Evolutionary conservation across 2,113 vertebrate genomes (phyloP).

Genomic region (Archocentrus centrarchus): DNA sequence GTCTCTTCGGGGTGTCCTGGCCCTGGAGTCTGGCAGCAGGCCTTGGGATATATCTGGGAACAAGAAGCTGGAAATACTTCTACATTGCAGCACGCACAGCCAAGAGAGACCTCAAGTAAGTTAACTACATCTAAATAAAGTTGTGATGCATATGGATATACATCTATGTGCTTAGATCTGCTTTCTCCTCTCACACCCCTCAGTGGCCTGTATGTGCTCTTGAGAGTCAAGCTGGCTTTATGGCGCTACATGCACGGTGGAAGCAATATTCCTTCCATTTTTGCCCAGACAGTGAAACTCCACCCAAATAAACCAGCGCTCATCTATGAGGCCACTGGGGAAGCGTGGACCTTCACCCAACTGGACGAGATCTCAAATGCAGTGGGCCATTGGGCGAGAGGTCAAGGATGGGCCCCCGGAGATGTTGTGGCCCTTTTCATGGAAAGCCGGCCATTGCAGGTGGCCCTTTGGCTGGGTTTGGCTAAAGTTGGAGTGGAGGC

Average conservation of each 20-base stretch:
- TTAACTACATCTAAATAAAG: conserved; percentile 19
- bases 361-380: conserved; percentile 85
- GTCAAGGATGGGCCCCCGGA: conserved; percentile 82
- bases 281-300: conserved; percentile 78
- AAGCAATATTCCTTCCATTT: conserved; percentile 86
- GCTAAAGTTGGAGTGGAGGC: conserved; percentile 89
- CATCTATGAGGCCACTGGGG: conserved; percentile 86
- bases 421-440: conserved; percentile 90
- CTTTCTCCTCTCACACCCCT: background rate
- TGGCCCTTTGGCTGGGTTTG: conserved; percentile 91
- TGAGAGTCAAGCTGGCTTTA: conserved; percentile 86
- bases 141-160: background rate
- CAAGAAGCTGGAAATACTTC: conserved; percentile 89
- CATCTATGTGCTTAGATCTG: background rate
- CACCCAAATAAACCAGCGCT: conserved; percentile 87
- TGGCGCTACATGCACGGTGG: conserved; percentile 77
- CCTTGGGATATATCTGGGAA: conserved; percentile 86
- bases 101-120: conserved; percentile 88
- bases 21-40: conserved; percentile 87
- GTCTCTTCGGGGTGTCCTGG: conserved; percentile 88
- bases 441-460: conserved; percentile 89
- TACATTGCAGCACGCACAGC: conserved; percentile 86
- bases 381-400: conserved; percentile 83
- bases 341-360: conserved; percentile 86
- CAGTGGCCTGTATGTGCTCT: conserved; percentile 88